A percentile compares a stretch with the other conserved stretches of the same genome.
Conservation (phyloP, 2,113 vertebrate species). For the Megaceryle maxima region DNA sequence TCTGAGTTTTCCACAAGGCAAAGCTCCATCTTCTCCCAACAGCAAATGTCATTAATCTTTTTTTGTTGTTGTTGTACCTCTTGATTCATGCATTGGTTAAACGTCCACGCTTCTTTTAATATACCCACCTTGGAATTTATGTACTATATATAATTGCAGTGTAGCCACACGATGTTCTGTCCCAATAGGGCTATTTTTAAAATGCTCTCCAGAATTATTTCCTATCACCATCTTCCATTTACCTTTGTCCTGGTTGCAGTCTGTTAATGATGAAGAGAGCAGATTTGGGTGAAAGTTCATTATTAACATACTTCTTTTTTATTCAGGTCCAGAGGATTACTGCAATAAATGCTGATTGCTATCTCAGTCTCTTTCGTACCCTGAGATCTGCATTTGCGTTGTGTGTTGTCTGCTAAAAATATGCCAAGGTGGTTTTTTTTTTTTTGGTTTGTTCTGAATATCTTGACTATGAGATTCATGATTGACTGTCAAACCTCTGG, state of each 20-base stretch:
- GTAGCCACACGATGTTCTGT: neutral
- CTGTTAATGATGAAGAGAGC: neutral
- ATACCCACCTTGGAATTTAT: neutral
- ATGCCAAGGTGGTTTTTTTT: neutral
- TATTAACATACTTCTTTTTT: constrained; percentile 21
- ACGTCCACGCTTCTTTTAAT: neutral
- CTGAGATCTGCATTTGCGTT: neutral
- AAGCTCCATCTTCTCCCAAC: neutral
- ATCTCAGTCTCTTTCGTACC: neutral
- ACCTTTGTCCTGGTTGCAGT: neutral
- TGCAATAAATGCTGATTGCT: neutral
- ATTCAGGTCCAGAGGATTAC: neutral
- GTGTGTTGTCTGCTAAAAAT: neutral
- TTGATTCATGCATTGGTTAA: neutral
- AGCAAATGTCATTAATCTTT: neutral
- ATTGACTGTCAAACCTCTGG: fast-evolving
- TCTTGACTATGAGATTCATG: neutral
- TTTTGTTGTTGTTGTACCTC: neutral
- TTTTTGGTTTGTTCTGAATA: neutral
- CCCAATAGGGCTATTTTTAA: neutral
- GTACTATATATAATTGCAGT: neutral
- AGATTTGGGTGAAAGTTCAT: constrained; percentile 17
- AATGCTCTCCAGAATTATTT: neutral
- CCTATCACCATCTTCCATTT: neutral
- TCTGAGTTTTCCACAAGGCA: neutral